phyloP scores from a whole-genome alignment of 2,888 invertebrate genomes.

The Dicycla oo region DNA sequence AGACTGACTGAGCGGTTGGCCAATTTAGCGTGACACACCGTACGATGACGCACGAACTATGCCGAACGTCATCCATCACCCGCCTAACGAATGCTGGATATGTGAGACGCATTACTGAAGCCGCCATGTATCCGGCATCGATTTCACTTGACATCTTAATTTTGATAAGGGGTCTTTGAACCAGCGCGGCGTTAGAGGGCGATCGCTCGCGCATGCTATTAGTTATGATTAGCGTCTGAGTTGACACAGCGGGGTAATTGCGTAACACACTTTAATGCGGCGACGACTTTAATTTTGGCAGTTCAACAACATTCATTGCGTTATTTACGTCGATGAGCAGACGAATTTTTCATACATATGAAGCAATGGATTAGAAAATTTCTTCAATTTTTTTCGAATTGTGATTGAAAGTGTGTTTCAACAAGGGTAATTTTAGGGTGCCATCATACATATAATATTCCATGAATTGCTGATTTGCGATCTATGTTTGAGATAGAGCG shows the following conservation, averaged over 20 bases:
- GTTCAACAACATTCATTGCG: background rate
- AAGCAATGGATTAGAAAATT: background rate
- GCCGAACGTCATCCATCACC: constrained; percentile 75
- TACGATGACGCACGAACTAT: constrained; percentile 64
- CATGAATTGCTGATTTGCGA: background rate
- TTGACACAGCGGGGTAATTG: background rate
- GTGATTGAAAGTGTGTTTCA: background rate
- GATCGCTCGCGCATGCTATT: constrained; percentile 17
- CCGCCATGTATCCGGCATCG: constrained; percentile 75
- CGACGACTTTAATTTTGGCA: too few species aligned
- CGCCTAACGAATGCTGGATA: constrained; percentile 79
- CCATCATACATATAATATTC: background rate
- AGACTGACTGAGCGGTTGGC: constrained; percentile 68
- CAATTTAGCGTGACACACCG: constrained; percentile 70
- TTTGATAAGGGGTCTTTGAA: constrained; percentile 59
- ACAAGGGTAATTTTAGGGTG: constrained; percentile 2
- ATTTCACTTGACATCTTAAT: constrained; percentile 66
- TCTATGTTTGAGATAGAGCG: background rate
- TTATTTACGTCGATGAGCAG: background rate
- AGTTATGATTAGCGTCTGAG: constrained; percentile 11
- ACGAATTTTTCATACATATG: background rate
- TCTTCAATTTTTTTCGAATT: background rate
- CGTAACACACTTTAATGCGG: too few species aligned
- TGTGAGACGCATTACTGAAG: constrained; percentile 73
- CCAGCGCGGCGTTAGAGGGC: constrained; percentile 41